Evolutionary conservation across 2,113 vertebrate genomes (phyloP).

Genomic region (Cercopithecus mona): DNA sequence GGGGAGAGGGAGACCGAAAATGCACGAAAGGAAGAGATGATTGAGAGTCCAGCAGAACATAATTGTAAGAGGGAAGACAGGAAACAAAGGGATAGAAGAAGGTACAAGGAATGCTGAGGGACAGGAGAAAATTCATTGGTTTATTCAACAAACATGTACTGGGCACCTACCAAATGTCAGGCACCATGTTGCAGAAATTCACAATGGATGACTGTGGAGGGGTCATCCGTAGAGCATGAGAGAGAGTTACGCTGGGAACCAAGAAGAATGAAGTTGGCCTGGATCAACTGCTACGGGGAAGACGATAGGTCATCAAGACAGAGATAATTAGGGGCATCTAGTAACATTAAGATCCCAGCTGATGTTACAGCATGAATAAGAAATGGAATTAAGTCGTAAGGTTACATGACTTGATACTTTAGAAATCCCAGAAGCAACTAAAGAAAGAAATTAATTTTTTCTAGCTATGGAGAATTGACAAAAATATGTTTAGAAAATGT

Average conservation of each 20-base stretch:
- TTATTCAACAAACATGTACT: not conserved
- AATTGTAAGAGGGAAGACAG: not conserved
- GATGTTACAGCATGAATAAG: slow-evolving; percentile 55
- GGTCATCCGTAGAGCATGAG: not conserved
- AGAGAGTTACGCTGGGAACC: not conserved
- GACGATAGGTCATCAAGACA: not conserved
- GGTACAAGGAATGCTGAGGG: not conserved
- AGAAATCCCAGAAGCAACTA: not conserved
- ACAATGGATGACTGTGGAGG: not conserved
- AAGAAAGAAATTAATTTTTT: not conserved
- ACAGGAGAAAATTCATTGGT: not conserved
- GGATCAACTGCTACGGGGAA: not conserved
- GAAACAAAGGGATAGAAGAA: not conserved
- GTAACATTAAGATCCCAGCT: slow-evolving; percentile 27
- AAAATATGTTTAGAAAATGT: slow-evolving; percentile 27
- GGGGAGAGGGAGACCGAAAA: not conserved
- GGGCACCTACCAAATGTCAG: not conserved
- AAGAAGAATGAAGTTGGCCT: not conserved
- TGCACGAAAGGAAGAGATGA: not conserved
- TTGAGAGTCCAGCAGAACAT: not conserved
- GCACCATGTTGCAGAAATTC: not conserved
- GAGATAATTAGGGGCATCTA: not conserved
- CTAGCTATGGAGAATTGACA: not conserved
- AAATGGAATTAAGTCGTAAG: not conserved
- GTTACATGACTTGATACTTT: not conserved